Evolutionary conservation across 2,888 invertebrate species (phyloP).

Genomic region (Erannis defoliaria): DNA sequence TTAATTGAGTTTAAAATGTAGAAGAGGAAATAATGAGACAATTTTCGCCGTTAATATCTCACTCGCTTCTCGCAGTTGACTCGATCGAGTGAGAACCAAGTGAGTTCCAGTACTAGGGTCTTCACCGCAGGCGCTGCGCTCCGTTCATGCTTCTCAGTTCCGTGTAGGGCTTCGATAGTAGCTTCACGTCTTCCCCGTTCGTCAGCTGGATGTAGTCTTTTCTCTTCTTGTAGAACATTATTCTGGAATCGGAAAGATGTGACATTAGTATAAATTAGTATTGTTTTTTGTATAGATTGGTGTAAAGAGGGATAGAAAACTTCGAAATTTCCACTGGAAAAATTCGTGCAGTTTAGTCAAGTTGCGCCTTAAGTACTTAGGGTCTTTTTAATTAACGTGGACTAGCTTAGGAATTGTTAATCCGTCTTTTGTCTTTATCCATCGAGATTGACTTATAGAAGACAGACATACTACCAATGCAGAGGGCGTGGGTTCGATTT

Average conservation of each 20-base stretch:
- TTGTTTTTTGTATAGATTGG: neutral
- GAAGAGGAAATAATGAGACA: neutral
- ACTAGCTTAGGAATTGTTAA: too few relatives aligned
- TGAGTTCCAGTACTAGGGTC: constrained; percentile 10
- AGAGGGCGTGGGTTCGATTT: too few relatives aligned
- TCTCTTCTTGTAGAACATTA: constrained; percentile 79
- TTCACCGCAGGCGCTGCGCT: constrained; percentile 67
- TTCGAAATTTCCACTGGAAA: too few relatives aligned
- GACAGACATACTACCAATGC: too few relatives aligned
- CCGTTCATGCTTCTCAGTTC: constrained; percentile 78
- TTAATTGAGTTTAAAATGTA: too few relatives aligned
- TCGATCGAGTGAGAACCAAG: constrained; percentile 2
- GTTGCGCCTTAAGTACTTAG: too few relatives aligned
- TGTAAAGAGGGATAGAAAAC: too few relatives aligned
- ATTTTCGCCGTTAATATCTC: neutral
- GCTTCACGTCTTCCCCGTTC: constrained; percentile 68
- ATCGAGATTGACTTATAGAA: too few relatives aligned
- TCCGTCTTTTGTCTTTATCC: too few relatives aligned
- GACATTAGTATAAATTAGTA: neutral
- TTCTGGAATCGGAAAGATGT: constrained; percentile 64
- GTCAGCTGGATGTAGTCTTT: constrained; percentile 60
- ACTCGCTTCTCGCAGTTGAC: neutral
- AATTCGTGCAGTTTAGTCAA: too few relatives aligned
- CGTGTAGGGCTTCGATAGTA: constrained; percentile 73
- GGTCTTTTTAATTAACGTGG: too few relatives aligned